phyloP scores from a whole-genome alignment of 2,888 invertebrate species.

The Anoncus sp. region DNA sequence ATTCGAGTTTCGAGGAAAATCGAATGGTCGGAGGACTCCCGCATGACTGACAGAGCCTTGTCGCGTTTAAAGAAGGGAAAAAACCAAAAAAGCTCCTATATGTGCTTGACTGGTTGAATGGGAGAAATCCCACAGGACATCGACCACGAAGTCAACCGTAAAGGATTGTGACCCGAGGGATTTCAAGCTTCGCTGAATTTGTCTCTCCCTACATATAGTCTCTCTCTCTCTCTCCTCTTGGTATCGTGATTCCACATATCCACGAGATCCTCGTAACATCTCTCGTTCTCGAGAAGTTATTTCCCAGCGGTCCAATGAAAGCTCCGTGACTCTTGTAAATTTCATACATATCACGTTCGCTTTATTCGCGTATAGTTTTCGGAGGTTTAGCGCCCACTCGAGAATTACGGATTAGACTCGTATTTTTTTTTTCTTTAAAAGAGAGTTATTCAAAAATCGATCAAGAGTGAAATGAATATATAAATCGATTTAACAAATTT shows the following conservation, averaged over 20 bases:
- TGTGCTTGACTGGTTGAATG: slow-evolving; percentile 31
- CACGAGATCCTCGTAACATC: slow-evolving; percentile 27
- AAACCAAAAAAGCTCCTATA: slow-evolving; percentile 19
- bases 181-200: slow-evolving; percentile 49
- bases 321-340: slow-evolving; percentile 16
- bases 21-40: too few relatives aligned
- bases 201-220: slow-evolving; percentile 9
- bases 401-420: slow-evolving; percentile 6
- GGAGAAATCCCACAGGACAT: slow-evolving; percentile 46
- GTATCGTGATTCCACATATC: slow-evolving; percentile 24
- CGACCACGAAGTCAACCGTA: slow-evolving; percentile 47
- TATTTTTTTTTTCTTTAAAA: not conserved
- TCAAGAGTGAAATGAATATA: too few relatives aligned
- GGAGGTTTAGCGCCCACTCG: not conserved
- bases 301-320: slow-evolving; percentile 36
- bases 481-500: too few relatives aligned
- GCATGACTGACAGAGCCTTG: too few relatives aligned
- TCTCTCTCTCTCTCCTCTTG: slow-evolving; percentile 1
- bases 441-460: not conserved
- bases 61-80: slow-evolving; percentile 8
- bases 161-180: slow-evolving; percentile 52
- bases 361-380: not conserved
- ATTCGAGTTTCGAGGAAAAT: too few relatives aligned
- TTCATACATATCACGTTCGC: not conserved
- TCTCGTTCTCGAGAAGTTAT: slow-evolving; percentile 30